A percentile compares a stretch with the other conserved stretches of the same genome.
Evolutionary conservation across 2,888 invertebrate species (phyloP).

Genomic region (Acronicta leporina): DNA sequence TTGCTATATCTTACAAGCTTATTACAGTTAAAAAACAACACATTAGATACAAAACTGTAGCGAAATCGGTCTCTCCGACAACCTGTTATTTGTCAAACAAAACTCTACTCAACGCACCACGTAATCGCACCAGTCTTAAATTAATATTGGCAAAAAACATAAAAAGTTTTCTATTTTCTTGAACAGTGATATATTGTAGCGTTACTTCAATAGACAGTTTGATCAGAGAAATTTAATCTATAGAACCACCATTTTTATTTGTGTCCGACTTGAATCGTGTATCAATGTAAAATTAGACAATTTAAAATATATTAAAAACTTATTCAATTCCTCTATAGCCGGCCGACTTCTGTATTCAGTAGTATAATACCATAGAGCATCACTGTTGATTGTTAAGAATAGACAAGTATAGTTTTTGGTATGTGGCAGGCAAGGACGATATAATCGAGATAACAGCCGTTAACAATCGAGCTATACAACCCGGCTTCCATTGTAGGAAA

Average conservation of each 20-base stretch:
- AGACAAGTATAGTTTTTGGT: constrained; percentile 25
- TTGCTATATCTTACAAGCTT: constrained; percentile 57
- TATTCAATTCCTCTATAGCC: constrained; percentile 22
- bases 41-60: constrained; percentile 77
- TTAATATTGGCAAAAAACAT: constrained; percentile 61
- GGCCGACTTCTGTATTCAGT: constrained; percentile 55
- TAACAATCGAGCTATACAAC: too few relatives aligned
- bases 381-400: constrained; percentile 48
- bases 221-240: constrained; percentile 76
- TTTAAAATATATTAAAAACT: constrained; percentile 49
- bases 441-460: too few relatives aligned
- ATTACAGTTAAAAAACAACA: constrained; percentile 73
- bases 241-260: constrained; percentile 89
- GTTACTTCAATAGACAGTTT: constrained; percentile 74
- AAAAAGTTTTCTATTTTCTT: constrained; percentile 65
- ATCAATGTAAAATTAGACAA: constrained; percentile 54
- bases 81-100: constrained; percentile 88
- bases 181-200: constrained; percentile 57
- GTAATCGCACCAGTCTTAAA: constrained; percentile 72
- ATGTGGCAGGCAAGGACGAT: neutral
- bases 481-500: too few relatives aligned
- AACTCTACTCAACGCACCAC: constrained; percentile 78
- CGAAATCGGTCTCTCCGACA: constrained; percentile 87
- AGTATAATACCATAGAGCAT: constrained; percentile 67
- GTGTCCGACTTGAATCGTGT: constrained; percentile 83